A percentile compares a stretch with the other conserved stretches of the same genome.
These are phyloP conservation scores for Chironomus riparius DNA, from an alignment of 2,888 invertebrate genomes.

Conservation along the genomic window DNA sequence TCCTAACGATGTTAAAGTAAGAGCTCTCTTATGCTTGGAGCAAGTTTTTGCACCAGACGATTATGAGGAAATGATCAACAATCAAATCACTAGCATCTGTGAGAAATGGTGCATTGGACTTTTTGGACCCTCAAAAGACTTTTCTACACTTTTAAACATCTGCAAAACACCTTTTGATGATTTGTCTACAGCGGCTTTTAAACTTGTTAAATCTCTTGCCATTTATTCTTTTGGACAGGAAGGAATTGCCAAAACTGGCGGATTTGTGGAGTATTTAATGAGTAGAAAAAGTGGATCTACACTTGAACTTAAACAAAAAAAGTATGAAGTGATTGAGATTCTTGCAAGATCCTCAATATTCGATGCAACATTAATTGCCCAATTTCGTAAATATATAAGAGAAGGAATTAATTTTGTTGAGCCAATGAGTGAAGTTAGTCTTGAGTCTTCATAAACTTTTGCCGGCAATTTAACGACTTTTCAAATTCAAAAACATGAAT, in stretches of 20 bases:
- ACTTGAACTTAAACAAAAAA: constrained; percentile 57
- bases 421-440: neutral
- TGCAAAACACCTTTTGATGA: constrained; percentile 76
- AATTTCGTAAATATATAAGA: constrained; percentile 57
- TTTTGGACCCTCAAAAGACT: constrained; percentile 39
- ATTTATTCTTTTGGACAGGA: constrained; percentile 72
- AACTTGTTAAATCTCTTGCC: constrained; percentile 56
- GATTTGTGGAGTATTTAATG: constrained; percentile 65
- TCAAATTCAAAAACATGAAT: neutral
- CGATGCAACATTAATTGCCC: constrained; percentile 50
- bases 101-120: constrained; percentile 54
- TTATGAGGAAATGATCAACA: constrained; percentile 37
- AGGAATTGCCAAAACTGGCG: constrained; percentile 59
- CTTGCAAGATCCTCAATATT: constrained; percentile 53
- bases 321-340: constrained; percentile 60
- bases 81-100: constrained; percentile 45
- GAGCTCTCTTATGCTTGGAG: constrained; percentile 56
- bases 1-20: constrained; percentile 56
- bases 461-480: no score
- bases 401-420: constrained; percentile 53
- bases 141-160: constrained; percentile 47
- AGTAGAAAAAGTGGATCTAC: constrained; percentile 51
- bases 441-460: neutral
- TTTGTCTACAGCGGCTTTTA: constrained; percentile 58
- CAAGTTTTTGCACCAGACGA: constrained; percentile 48